These are phyloP conservation scores for Tangara arthus DNA, from an alignment of 2,797 vertebrate genomes.

Conservation along the genomic window DNA sequence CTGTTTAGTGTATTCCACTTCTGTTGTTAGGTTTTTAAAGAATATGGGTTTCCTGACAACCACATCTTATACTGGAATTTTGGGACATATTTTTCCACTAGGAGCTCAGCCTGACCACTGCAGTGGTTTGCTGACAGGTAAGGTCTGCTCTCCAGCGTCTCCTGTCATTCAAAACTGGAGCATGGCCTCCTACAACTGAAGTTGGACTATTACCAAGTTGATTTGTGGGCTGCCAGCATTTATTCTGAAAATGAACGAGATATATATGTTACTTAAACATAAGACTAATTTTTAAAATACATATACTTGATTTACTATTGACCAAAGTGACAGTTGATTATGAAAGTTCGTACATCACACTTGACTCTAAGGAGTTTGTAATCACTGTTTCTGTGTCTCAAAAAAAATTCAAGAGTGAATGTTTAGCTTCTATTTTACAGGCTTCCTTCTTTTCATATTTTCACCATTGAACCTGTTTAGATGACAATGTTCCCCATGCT, in stretches of 20 bases:
- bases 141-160: neutral
- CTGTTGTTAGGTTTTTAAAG: neutral
- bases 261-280: neutral
- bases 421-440: neutral
- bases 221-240: neutral
- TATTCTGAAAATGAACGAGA: neutral
- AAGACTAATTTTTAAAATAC: neutral
- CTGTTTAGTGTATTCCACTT: neutral
- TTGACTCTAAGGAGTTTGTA: neutral
- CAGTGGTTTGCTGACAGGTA: neutral
- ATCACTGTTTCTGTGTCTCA: neutral
- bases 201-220: neutral
- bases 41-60: neutral
- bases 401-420: neutral
- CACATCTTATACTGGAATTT: neutral
- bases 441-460: neutral
- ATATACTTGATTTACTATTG: neutral
- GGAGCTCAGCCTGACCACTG: neutral
- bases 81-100: neutral
- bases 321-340: neutral
- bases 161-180: neutral
- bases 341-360: neutral
- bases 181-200: neutral
- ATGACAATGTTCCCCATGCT: neutral
- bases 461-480: neutral